Conservation (phyloP, 2,797 vertebrate genomes). For the Oreonectes daqikongensis region DNA sequence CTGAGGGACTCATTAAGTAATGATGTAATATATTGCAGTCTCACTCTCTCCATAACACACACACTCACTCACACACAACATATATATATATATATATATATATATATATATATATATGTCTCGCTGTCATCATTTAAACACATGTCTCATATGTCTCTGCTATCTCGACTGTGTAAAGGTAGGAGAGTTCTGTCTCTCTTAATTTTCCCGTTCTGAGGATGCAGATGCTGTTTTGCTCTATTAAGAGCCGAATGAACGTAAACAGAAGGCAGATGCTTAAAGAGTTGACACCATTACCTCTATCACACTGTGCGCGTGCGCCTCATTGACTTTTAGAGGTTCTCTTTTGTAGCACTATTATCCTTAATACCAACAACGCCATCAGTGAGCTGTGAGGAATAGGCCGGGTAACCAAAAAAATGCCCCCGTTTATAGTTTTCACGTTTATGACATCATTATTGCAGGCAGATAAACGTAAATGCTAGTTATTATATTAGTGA, state of each 20-base stretch:
- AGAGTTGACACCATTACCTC: constrained; percentile 71
- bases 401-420: constrained; percentile 57
- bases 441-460: constrained; percentile 46
- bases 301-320: constrained; percentile 67
- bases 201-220: constrained; percentile 18
- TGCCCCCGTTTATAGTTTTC: constrained; percentile 46
- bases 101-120: background rate
- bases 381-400: constrained; percentile 63
- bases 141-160: constrained; percentile 9
- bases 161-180: constrained; percentile 24
- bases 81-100: background rate
- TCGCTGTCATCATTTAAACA: constrained; percentile 4
- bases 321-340: constrained; percentile 72
- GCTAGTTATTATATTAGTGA: constrained; percentile 51
- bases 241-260: constrained; percentile 63
- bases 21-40: constrained; percentile 49
- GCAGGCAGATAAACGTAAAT: constrained; percentile 42
- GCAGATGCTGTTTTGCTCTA: constrained; percentile 44
- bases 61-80: background rate
- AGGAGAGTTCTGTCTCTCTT: constrained; percentile 25
- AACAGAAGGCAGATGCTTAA: constrained; percentile 70
- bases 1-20: constrained; percentile 54
- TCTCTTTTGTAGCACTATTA: constrained; percentile 73
- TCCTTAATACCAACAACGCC: constrained; percentile 72
- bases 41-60: background rate